These are phyloP conservation scores for Xestia ashworthii DNA, from an alignment of 2,888 invertebrate species.

Conservation along the genomic window DNA sequence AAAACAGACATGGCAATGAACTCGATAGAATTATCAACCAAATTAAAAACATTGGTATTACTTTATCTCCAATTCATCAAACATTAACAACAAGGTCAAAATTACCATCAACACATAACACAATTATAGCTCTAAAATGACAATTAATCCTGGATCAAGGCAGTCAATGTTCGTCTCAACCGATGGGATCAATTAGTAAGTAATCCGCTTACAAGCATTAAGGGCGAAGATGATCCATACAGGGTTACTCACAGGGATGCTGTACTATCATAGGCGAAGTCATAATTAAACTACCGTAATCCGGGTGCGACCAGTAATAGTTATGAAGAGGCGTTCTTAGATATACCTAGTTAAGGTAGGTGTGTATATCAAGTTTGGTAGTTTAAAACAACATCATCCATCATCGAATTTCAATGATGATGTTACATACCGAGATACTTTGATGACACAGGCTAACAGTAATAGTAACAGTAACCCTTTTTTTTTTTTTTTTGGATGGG, in stretches of 20 bases:
- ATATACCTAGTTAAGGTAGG: not conserved
- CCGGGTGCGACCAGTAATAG: not conserved
- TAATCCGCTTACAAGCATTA: slow-evolving; percentile 65
- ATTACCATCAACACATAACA: slow-evolving; percentile 17
- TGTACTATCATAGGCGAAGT: slow-evolving; percentile 23
- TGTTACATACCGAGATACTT: no score
- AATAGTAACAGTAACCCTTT: no score
- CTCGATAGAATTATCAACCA: not conserved
- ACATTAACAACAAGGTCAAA: slow-evolving; percentile 10
- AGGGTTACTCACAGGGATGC: slow-evolving; percentile 43
- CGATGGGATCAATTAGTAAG: slow-evolving; percentile 63
- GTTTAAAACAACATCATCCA: not conserved
- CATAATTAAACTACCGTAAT: slow-evolving; percentile 50
- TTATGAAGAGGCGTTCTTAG: not conserved
- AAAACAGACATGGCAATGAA: not conserved
- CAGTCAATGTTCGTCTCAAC: slow-evolving; percentile 51
- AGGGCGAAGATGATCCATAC: slow-evolving; percentile 38
- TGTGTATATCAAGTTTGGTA: not conserved
- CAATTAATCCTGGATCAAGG: slow-evolving; percentile 61
- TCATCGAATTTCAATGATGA: no score
- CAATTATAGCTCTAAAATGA: slow-evolving; percentile 34
- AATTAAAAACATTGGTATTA: not conserved
- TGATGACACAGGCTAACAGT: no score
- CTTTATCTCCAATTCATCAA: not conserved
- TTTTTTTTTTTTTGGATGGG: no score